These are phyloP conservation scores for Phalacrocorax carbo DNA, from an alignment of 2,113 vertebrate genomes.

Conservation along the genomic window DNA sequence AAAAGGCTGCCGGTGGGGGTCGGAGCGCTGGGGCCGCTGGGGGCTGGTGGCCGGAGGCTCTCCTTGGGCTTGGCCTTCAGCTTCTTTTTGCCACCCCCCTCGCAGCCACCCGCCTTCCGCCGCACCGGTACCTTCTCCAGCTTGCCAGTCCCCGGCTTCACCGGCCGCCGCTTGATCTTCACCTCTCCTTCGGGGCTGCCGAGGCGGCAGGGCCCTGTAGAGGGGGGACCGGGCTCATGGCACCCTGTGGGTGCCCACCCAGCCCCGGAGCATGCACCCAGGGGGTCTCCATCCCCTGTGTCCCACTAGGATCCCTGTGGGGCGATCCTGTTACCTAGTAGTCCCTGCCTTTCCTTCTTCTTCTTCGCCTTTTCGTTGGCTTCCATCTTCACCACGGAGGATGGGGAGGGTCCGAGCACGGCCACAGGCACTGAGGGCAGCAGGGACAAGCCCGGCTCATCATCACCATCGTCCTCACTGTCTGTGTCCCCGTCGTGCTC, in stretches of 20 bases:
- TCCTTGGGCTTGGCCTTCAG: conserved; percentile 73
- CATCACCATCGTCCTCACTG: conserved; percentile 83
- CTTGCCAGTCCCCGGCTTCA: conserved; percentile 67
- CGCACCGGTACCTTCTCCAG: conserved; percentile 58
- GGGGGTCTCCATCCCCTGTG: fast-evolving
- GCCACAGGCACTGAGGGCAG: conserved; percentile 64
- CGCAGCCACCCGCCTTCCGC: conserved; percentile 56
- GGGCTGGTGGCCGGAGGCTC: conserved; percentile 69
- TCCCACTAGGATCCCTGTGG: fast-evolving
- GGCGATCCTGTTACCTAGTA: conserved; percentile 78
- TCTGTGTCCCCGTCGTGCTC: conserved; percentile 76
- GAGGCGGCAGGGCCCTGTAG: conserved; percentile 79
- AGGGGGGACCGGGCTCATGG: not conserved
- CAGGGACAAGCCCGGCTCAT: conserved; percentile 43
- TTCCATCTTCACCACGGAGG: conserved; percentile 94
- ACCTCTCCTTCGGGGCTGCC: conserved; percentile 85
- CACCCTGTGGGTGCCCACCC: not conserved
- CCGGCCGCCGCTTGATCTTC: conserved; percentile 85
- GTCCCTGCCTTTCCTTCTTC: conserved; percentile 92
- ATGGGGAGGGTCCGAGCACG: conserved; percentile 87
- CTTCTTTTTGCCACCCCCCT: conserved; percentile 66
- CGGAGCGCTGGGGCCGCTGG: conserved; percentile 48
- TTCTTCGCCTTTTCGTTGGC: conserved; percentile 97
- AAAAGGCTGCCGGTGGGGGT: conserved; percentile 73
- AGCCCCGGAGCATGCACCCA: fast-evolving